Evolutionary conservation across 64 coral and sea anemone species (phyloP).

Genomic region (Actinia tenebrosa): DNA sequence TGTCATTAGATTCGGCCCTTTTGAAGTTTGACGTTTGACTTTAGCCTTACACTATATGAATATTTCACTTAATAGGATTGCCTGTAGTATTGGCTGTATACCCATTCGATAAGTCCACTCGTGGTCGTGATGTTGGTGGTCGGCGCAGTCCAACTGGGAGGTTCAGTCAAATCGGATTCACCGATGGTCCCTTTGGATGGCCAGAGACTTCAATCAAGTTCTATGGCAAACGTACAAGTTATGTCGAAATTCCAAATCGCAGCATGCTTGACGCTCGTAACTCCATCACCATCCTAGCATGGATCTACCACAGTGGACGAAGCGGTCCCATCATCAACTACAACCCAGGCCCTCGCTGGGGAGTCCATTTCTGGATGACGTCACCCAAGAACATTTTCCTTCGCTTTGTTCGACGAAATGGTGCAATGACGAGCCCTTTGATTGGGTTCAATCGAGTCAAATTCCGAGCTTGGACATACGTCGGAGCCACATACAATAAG

Average conservation of each 20-base stretch:
- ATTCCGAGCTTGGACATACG: constrained; percentile 40
- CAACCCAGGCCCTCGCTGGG: constrained; percentile 42
- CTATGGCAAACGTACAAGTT: constrained; percentile 38
- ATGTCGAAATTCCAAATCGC: constrained; percentile 46
- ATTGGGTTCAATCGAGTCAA: constrained; percentile 18
- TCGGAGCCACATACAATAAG: constrained; percentile 38
- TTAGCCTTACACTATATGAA: not conserved
- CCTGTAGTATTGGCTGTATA: constrained; percentile 53
- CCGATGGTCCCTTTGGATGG: constrained; percentile 29
- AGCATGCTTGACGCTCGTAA: constrained; percentile 30
- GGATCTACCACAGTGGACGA: constrained; percentile 29
- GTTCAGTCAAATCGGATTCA: constrained; percentile 17
- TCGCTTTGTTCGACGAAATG: constrained; percentile 53
- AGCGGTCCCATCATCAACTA: constrained; percentile 51
- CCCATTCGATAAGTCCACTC: constrained; percentile 32
- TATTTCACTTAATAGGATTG: not conserved
- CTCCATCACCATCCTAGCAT: constrained; percentile 52
- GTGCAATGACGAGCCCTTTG: constrained; percentile 31
- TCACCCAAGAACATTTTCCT: constrained; percentile 24
- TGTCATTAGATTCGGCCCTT: not conserved
- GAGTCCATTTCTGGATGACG: constrained; percentile 56
- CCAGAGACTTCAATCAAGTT: constrained; percentile 37
- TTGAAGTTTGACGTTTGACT: no score
- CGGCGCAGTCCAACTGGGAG: constrained; percentile 33
- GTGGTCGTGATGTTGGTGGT: constrained; percentile 44